Percentiles rank a stretch among this genome's conserved stretches.
Evolutionary conservation across 2,797 vertebrate species (phyloP).

Genomic region (Danio choprae): DNA sequence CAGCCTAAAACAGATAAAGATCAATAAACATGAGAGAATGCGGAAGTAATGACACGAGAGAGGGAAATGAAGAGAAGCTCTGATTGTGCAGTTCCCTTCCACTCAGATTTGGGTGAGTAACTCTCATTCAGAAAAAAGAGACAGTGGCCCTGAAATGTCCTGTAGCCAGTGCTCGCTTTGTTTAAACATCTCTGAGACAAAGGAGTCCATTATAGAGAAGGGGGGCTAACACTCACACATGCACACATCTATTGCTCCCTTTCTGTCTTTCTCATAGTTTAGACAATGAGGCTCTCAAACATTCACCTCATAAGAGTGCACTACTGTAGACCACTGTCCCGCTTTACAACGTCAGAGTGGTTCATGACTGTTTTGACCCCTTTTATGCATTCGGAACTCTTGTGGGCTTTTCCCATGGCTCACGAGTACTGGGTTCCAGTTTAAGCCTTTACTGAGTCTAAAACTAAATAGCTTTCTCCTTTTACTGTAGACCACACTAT

Average conservation of each 20-base stretch:
- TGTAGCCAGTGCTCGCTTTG: slow-evolving; percentile 29
- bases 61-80: slow-evolving; percentile 1
- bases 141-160: slow-evolving; percentile 17
- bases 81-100: slow-evolving; percentile 10
- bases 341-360: not conserved
- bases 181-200: slow-evolving; percentile 44
- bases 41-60: not conserved
- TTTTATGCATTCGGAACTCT: slow-evolving; percentile 13
- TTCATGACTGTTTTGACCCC: slow-evolving; percentile 28
- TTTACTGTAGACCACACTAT: not conserved
- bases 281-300: slow-evolving; percentile 49
- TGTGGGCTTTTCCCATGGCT: slow-evolving; percentile 21
- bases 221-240: slow-evolving; percentile 27
- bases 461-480: slow-evolving; percentile 4
- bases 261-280: slow-evolving; percentile 34
- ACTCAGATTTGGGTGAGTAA: slow-evolving; percentile 29
- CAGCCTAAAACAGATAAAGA: slow-evolving; percentile 17
- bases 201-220: slow-evolving; percentile 42
- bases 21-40: slow-evolving; percentile 4
- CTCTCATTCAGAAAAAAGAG: slow-evolving; percentile 7
- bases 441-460: not conserved
- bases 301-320: slow-evolving; percentile 24
- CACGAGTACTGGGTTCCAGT: not conserved
- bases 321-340: slow-evolving; percentile 13
- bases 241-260: slow-evolving; percentile 6